phyloP scores from a whole-genome alignment of 2,113 vertebrate species.

The Podarcis cretensis region DNA sequence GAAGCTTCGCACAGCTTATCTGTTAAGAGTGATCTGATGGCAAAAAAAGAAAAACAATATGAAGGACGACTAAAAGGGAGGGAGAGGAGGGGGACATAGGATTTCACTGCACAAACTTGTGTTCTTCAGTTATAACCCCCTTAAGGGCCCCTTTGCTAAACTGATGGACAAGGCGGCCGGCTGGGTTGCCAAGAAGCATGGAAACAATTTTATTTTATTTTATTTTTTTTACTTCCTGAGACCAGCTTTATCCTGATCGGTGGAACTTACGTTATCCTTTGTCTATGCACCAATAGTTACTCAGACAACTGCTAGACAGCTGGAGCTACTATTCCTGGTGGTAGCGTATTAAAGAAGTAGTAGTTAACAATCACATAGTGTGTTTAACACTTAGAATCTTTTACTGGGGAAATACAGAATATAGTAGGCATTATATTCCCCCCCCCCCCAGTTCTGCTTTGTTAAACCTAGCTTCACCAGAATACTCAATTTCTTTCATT shows the following conservation, averaged over 20 bases:
- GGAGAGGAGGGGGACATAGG: neutral
- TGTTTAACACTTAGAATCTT: slow-evolving; percentile 5
- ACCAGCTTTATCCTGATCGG: slow-evolving; percentile 42
- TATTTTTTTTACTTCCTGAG: slow-evolving; percentile 21
- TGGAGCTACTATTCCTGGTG: slow-evolving; percentile 14
- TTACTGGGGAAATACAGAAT: neutral
- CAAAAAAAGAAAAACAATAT: neutral
- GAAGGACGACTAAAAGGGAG: neutral
- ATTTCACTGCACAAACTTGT: neutral
- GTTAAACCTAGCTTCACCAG: neutral
- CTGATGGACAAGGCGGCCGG: neutral
- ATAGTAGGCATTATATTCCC: neutral
- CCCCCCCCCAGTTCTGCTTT: neutral
- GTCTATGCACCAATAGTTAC: neutral
- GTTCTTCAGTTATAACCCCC: neutral
- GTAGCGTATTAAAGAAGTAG: neutral
- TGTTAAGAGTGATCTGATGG: neutral
- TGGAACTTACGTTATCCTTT: slow-evolving; percentile 40
- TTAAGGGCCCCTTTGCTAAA: slow-evolving; percentile 24
- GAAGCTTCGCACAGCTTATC: neutral
- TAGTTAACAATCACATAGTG: neutral
- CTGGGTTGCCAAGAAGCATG: slow-evolving; percentile 34
- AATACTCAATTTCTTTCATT: neutral
- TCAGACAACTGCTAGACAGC: slow-evolving; percentile 27
- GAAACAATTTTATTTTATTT: slow-evolving; percentile 22